Percentiles rank a stretch among this genome's conserved stretches.
Evolutionary conservation across 1,140 invertebrate species (phyloP).

Genomic region (Stegodyphus mimosarum): DNA sequence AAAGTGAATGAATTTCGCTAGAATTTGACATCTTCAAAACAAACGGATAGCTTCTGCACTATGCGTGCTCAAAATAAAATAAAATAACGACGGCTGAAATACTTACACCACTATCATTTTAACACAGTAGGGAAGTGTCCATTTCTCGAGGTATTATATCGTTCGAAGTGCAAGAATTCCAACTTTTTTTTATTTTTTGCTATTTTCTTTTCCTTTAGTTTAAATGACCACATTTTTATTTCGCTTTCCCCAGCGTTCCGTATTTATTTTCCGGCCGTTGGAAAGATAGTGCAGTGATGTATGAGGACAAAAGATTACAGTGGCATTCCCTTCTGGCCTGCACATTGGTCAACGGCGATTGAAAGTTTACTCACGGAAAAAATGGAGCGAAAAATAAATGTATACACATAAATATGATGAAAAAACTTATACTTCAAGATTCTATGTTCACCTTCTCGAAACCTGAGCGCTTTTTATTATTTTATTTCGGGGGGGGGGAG

Average conservation of each 20-base stretch:
- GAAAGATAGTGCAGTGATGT: conserved; percentile 39
- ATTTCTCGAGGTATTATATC: conserved; percentile 43
- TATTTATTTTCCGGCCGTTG: conserved; percentile 7
- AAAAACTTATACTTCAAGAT: no score
- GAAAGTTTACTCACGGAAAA: conserved; percentile 45
- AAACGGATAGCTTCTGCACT: no score
- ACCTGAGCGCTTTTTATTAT: no score
- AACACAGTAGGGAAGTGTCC: not conserved
- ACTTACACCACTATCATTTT: no score
- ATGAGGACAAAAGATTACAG: conserved; percentile 23
- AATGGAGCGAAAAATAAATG: conserved; percentile 6
- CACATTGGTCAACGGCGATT: conserved; percentile 41
- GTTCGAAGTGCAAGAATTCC: conserved; percentile 24
- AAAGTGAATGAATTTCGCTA: no score
- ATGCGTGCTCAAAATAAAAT: no score
- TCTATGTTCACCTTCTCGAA: no score
- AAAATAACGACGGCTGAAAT: no score
- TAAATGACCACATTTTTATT: conserved; percentile 51
- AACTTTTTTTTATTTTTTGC: conserved; percentile 1
- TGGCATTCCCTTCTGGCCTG: conserved; percentile 29
- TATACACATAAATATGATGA: not conserved
- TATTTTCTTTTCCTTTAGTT: no score
- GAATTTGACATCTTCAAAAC: no score
- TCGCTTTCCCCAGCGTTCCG: not conserved
- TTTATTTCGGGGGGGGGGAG: no score